These are phyloP conservation scores for Polydrusus pterygomalis DNA, from an alignment of 2,888 invertebrate genomes.

Conservation along the genomic window DNA sequence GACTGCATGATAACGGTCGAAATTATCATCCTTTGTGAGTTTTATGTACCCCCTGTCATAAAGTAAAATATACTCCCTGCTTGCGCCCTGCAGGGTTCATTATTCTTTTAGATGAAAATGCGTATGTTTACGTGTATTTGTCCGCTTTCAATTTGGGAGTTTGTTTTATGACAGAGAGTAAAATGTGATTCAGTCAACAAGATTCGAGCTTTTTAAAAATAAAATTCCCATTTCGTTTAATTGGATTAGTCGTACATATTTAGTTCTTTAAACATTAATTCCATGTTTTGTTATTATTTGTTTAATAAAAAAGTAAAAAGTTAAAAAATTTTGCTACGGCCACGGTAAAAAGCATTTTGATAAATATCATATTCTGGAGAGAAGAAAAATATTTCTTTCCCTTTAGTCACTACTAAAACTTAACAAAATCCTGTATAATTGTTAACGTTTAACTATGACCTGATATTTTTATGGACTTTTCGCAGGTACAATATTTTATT, in stretches of 20 bases:
- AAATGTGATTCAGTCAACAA: neutral
- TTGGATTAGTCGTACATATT: neutral
- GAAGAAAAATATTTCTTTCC: too few relatives aligned
- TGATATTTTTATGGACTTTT: too few relatives aligned
- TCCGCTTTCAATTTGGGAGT: conserved; percentile 1
- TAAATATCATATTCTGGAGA: too few relatives aligned
- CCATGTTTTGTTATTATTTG: too few relatives aligned
- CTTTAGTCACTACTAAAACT: too few relatives aligned
- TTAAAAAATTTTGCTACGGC: too few relatives aligned
- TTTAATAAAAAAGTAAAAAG: neutral
- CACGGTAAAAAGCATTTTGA: too few relatives aligned
- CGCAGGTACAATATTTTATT: too few relatives aligned
- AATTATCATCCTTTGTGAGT: neutral
- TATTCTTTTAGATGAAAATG: conserved; percentile 2
- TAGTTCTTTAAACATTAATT: neutral
- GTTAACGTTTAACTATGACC: too few relatives aligned
- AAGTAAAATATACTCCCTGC: conserved; percentile 4
- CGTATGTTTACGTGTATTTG: conserved; percentile 12
- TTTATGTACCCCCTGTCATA: conserved; percentile 5
- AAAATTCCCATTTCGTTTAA: too few relatives aligned
- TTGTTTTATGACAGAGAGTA: neutral
- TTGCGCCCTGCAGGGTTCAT: neutral
- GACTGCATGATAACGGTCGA: neutral
- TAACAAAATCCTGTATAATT: too few relatives aligned
- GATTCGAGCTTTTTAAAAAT: neutral